phyloP scores from a whole-genome alignment of 2,113 vertebrate species.

The Cyprinodon brontotheroides region DNA sequence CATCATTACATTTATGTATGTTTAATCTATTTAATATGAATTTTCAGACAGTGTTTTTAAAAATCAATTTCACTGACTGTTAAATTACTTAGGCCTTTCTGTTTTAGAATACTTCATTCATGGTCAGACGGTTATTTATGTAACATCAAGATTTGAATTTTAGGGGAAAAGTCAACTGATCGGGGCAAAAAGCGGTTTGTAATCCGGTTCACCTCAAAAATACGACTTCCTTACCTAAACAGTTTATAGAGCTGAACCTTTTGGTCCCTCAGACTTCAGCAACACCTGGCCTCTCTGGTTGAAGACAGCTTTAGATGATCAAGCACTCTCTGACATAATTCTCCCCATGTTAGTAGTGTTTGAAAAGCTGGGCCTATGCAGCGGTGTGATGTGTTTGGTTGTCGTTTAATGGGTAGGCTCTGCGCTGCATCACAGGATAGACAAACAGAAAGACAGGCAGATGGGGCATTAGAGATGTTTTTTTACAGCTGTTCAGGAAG shows the following conservation, averaged over 20 bases:
- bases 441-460: slow-evolving; percentile 58
- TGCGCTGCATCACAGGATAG: slow-evolving; percentile 50
- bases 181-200: neutral
- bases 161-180: neutral
- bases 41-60: neutral
- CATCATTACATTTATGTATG: neutral
- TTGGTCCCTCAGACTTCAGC: neutral
- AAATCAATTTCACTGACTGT: neutral
- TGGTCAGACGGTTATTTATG: neutral
- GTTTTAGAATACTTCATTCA: neutral
- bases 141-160: neutral
- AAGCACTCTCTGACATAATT: slow-evolving; percentile 29
- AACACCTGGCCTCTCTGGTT: neutral
- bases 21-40: neutral
- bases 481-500: slow-evolving; percentile 70
- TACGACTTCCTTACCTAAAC: neutral
- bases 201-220: neutral
- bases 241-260: neutral
- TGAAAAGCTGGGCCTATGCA: slow-evolving; percentile 27
- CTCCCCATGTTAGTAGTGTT: slow-evolving; percentile 28
- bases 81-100: neutral
- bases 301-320: slow-evolving; percentile 12
- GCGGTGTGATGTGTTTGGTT: slow-evolving; percentile 44
- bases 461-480: slow-evolving; percentile 59
- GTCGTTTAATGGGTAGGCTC: slow-evolving; percentile 45